Conservation (phyloP, 2,797 vertebrate genomes). For the Atherinosoma microstoma region DNA sequence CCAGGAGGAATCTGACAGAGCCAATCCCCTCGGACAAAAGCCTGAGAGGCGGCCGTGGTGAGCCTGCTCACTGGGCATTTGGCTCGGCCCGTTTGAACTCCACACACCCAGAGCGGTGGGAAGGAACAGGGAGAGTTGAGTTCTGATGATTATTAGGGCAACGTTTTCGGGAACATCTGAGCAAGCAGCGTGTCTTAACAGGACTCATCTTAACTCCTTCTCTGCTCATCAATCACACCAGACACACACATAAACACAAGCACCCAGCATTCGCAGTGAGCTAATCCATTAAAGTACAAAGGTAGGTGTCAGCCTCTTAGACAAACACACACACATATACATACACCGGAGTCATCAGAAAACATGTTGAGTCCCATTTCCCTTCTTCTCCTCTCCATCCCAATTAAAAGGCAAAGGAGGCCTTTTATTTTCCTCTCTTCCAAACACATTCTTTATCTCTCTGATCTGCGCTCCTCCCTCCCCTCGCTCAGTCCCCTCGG, state of each 20-base stretch:
- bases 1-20: slow-evolving; percentile 82
- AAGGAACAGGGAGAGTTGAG: slow-evolving; percentile 42
- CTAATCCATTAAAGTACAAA: slow-evolving; percentile 79
- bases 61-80: slow-evolving; percentile 67
- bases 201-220: slow-evolving; percentile 66
- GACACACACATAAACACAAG: slow-evolving; percentile 68
- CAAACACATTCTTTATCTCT: slow-evolving; percentile 83
- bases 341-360: slow-evolving; percentile 71
- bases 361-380: slow-evolving; percentile 85
- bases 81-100: slow-evolving; percentile 70
- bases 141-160: slow-evolving; percentile 66
- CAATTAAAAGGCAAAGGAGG: slow-evolving; percentile 84
- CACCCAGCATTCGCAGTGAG: slow-evolving; percentile 63
- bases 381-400: slow-evolving; percentile 73
- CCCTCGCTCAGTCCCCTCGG: slow-evolving; percentile 66
- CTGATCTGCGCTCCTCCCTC: slow-evolving; percentile 75
- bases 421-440: slow-evolving; percentile 76
- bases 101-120: slow-evolving; percentile 57
- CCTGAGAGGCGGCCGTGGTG: slow-evolving; percentile 59
- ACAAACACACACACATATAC: slow-evolving; percentile 64
- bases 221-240: slow-evolving; percentile 76
- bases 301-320: slow-evolving; percentile 72
- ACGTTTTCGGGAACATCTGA: slow-evolving; percentile 71
- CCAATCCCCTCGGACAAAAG: slow-evolving; percentile 74
- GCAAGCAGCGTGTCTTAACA: slow-evolving; percentile 78